Conservation (phyloP, 2,797 vertebrate genomes). For the Carduelis carduelis region DNA sequence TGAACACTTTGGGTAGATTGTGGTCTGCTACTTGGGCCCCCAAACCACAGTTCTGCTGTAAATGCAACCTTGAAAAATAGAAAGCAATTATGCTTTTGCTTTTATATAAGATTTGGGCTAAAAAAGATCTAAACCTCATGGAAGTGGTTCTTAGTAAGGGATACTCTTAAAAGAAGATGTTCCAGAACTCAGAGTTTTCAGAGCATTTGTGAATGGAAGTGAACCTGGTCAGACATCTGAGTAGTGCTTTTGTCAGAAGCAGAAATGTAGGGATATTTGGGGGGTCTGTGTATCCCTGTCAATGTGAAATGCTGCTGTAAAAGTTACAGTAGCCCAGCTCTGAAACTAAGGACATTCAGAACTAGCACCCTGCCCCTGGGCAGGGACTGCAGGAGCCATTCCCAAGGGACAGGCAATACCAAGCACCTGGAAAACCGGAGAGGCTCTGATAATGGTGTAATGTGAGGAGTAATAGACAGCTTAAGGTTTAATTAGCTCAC, state of each 20-base stretch:
- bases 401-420: background rate
- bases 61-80: background rate
- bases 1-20: background rate
- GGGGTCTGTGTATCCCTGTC: background rate
- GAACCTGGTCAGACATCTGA: rapidly evolving
- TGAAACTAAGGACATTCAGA: background rate
- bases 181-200: background rate
- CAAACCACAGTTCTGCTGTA: background rate
- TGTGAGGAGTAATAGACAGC: background rate
- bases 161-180: background rate
- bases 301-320: background rate
- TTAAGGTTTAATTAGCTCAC: background rate
- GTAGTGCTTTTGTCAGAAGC: background rate
- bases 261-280: background rate
- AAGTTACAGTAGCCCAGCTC: background rate
- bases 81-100: background rate
- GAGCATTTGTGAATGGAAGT: background rate
- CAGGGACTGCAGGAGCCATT: background rate
- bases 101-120: background rate
- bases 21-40: background rate
- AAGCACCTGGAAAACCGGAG: background rate
- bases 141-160: background rate
- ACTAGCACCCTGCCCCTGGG: background rate
- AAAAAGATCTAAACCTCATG: background rate
- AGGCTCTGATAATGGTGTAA: background rate